Evolutionary conservation across 2,797 vertebrate species (phyloP), one percentile per base, ranked within the genome.

Genomic region (Hylomyscus alleni): DNA sequence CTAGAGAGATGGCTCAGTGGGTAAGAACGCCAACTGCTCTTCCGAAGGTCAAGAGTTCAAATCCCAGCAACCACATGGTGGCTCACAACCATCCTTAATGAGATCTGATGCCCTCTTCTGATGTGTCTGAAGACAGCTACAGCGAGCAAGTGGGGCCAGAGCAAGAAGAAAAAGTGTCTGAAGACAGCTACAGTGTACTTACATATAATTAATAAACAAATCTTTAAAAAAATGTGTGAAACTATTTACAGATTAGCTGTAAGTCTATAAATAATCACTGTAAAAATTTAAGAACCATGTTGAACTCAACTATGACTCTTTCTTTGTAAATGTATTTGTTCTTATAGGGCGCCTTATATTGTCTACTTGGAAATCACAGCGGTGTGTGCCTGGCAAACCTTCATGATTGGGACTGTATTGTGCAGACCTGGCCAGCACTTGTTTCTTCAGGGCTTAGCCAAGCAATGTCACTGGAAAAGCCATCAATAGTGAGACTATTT

Each of bases 381-480:
- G 99, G 99, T 56, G 99, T 99, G 50, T 99, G 99, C 95, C 98
- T 99, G 98, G 99, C 99, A 88, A 99, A 99, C 97, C 99, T 99
- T 97, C 99, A 99, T 0, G 99, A 99, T 77, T 99, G 99, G 99
- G 99, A 99, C 4, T 99, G 99, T 96, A 99, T 99, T 94, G 98
- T 99, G 62, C 99, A 99, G 98, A 99, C 99, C 0, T 99, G 99
- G 99, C 99, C 99, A 2, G 99, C 99, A 82, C 98, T 99, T 44
- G 99, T 99, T 47, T 99, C 99, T 94, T 99, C 99, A 67, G 99
- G 99, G 82, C 99, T 99, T 96, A 99, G 99, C 98, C 99, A 99
- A 96, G 99, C 99, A 78, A 99, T 99, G 99, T 99, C 99, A 94
- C 98, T 99, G 82, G 99, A 99, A 98, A 99, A 99, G 94, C 99